Percentiles rank a stretch among this genome's conserved stretches.
phyloP scores from a whole-genome alignment of 2,888 invertebrate species.

The Theretra japonica region DNA sequence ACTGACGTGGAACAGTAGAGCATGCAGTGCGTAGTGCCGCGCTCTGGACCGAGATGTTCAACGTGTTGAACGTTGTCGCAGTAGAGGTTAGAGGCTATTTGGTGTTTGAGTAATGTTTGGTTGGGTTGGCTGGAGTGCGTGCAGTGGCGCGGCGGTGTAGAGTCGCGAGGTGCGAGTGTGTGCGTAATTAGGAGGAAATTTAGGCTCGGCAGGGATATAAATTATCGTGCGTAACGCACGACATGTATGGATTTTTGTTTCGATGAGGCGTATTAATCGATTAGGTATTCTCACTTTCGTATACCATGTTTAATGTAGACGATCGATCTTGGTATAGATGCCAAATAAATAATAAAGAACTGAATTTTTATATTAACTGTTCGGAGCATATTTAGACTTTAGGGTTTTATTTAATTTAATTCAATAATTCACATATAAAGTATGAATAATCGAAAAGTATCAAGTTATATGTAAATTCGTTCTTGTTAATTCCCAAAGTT shows the following conservation, averaged over 20 bases:
- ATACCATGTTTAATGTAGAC: constrained; percentile 80
- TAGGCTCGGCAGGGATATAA: constrained; percentile 81
- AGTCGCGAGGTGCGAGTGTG: constrained; percentile 52
- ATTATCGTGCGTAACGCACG: constrained; percentile 57
- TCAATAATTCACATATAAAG: constrained; percentile 50
- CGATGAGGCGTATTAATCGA: constrained; percentile 72
- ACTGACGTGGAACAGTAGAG: constrained; percentile 46
- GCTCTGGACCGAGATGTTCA: constrained; percentile 41
- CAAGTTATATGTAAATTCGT: constrained; percentile 35
- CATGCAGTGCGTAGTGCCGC: constrained; percentile 45
- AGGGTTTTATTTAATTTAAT: constrained; percentile 76
- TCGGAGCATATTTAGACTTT: constrained; percentile 83
- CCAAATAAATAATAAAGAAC: constrained; percentile 85
- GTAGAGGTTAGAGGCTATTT: constrained; percentile 57
- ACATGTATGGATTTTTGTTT: constrained; percentile 68
- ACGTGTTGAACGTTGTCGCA: constrained; percentile 45
- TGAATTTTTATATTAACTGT: constrained; percentile 84
- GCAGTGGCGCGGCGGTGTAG: constrained; percentile 49
- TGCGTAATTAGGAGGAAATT: constrained; percentile 75
- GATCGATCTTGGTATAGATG: constrained; percentile 82
- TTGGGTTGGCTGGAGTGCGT: constrained; percentile 57
- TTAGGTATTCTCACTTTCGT: constrained; percentile 80
- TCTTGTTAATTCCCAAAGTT: constrained; percentile 32
- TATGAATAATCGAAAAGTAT: constrained; percentile 21
- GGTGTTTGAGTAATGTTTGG: constrained; percentile 49